Evolutionary conservation across 2,113 vertebrate genomes (phyloP).

Genomic region (Apeltes quadracus): DNA sequence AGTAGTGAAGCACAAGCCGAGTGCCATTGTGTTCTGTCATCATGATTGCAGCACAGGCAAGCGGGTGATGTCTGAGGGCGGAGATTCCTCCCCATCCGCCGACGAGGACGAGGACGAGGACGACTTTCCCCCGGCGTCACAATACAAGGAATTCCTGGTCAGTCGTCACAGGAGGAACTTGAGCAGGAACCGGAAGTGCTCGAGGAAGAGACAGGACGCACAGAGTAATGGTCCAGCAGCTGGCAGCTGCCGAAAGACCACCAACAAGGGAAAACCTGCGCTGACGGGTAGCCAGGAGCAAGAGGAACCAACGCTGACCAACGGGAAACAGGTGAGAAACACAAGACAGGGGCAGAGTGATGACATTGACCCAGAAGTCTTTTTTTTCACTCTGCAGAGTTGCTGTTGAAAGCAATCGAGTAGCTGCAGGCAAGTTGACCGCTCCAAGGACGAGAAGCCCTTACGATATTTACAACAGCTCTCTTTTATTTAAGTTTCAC

Average conservation of each 20-base stretch:
- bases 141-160: conserved; percentile 72
- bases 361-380: background rate
- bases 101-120: conserved; percentile 52
- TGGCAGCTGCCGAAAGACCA: conserved; percentile 41
- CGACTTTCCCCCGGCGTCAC: conserved; percentile 73
- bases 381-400: conserved; percentile 17
- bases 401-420: too few species aligned
- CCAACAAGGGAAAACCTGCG: conserved; percentile 43
- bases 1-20: conserved; percentile 79
- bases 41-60: conserved; percentile 12
- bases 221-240: conserved; percentile 35
- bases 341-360: background rate
- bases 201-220: conserved; percentile 62
- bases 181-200: conserved; percentile 67
- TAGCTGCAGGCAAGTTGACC: background rate
- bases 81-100: conserved; percentile 59
- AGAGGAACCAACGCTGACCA: conserved; percentile 55
- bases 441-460: background rate
- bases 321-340: conserved; percentile 73
- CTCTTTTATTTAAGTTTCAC: background rate
- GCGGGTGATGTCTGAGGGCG: conserved; percentile 50
- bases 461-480: background rate
- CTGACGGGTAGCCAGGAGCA: conserved; percentile 40
- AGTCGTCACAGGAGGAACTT: conserved; percentile 65
- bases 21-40: conserved; percentile 79